Evolutionary conservation across 2,888 invertebrate species (phyloP).

Genomic region (Noctuana brunneofusca): DNA sequence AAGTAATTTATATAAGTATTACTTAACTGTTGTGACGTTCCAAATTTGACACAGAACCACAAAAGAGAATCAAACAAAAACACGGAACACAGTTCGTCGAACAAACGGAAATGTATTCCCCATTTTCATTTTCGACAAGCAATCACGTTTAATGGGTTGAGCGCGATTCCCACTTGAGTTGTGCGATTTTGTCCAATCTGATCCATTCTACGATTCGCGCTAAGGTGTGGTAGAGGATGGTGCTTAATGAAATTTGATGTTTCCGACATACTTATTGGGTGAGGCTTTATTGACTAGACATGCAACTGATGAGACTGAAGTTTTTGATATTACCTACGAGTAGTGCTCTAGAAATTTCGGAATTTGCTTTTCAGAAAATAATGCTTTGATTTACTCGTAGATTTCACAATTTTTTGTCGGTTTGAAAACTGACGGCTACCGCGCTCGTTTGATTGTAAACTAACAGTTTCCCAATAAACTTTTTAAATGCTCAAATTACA

Average conservation of each 20-base stretch:
- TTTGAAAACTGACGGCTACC: too few species aligned
- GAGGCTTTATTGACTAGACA: neutral
- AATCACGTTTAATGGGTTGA: conserved; percentile 77
- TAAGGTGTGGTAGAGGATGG: conserved; percentile 51
- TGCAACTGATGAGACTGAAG: neutral
- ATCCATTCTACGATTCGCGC: conserved; percentile 60
- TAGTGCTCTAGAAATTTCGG: too few species aligned
- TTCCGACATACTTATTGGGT: conserved; percentile 1
- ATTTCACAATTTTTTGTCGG: too few species aligned
- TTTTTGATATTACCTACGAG: too few species aligned
- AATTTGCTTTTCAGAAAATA: too few species aligned
- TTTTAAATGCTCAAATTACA: neutral
- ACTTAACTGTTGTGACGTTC: neutral
- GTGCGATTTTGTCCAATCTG: conserved; percentile 75
- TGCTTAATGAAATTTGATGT: conserved; percentile 36
- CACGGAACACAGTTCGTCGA: conserved; percentile 59
- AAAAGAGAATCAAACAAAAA: conserved; percentile 55
- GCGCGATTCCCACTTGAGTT: conserved; percentile 76
- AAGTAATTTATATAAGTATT: neutral
- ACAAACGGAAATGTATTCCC: conserved; percentile 75
- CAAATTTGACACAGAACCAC: conserved; percentile 39
- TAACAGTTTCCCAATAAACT: too few species aligned
- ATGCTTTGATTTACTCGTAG: too few species aligned
- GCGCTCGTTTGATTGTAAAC: too few species aligned
- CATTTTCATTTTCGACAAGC: conserved; percentile 80